phyloP scores from a whole-genome alignment of 2,113 vertebrate species.

The Alethe diademata region DNA sequence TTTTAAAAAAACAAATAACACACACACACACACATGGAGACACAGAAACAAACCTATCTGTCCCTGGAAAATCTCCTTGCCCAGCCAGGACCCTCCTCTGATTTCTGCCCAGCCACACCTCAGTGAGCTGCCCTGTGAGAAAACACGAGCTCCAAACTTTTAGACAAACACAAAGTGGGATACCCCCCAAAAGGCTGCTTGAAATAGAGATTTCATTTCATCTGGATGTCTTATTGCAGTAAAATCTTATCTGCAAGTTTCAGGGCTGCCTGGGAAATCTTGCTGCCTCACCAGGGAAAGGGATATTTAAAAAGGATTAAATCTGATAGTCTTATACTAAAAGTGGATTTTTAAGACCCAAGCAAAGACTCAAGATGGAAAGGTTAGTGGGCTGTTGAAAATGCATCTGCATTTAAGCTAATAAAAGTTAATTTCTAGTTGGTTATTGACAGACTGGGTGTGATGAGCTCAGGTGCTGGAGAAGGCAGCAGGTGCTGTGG shows the following conservation, averaged over 20 bases:
- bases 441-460: not conserved
- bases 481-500: not conserved
- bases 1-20: not conserved
- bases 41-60: not conserved
- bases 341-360: constrained; percentile 42
- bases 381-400: constrained; percentile 33
- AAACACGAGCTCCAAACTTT: not conserved
- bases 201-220: not conserved
- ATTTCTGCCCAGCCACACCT: not conserved
- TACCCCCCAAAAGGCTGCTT: constrained; percentile 6
- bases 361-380: constrained; percentile 22
- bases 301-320: constrained; percentile 61
- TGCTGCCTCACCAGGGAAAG: constrained; percentile 33
- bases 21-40: not conserved
- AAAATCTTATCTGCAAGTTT: constrained; percentile 38
- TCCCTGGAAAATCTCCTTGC: not conserved
- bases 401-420: not conserved
- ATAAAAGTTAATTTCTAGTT: constrained; percentile 6
- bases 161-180: not conserved
- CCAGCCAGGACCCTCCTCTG: not conserved
- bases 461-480: not conserved
- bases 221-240: not conserved
- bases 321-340: not conserved
- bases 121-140: not conserved
- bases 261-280: constrained; percentile 37